Percentiles rank a stretch among this genome's conserved stretches.
Conservation (phyloP, 1,140 invertebrate genomes). For the Drosophila nigromelanica region DNA sequence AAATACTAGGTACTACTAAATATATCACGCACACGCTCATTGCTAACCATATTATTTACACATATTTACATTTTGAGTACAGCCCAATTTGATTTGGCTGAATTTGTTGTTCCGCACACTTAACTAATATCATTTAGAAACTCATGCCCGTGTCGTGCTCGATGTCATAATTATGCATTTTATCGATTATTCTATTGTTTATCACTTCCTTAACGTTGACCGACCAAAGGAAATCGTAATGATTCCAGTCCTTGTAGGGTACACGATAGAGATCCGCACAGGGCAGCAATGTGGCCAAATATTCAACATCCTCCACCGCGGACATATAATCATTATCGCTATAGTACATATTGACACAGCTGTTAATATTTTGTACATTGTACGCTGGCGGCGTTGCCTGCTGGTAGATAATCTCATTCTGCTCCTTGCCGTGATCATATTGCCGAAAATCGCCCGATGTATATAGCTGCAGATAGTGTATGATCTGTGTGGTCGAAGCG, state of each 20-base stretch:
- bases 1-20: conserved; percentile 35
- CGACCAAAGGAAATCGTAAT: conserved; percentile 86
- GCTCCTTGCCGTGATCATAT: conserved; percentile 84
- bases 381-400: conserved; percentile 85
- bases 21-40: conserved; percentile 61
- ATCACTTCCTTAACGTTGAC: conserved; percentile 85
- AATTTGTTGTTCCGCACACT: background rate
- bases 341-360: conserved; percentile 87
- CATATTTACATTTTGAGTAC: conserved; percentile 34
- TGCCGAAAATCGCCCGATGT: conserved; percentile 76
- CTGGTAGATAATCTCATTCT: conserved; percentile 85
- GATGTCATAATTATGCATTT: conserved; percentile 75
- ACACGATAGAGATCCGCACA: conserved; percentile 83
- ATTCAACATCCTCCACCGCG: conserved; percentile 84
- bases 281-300: conserved; percentile 83
- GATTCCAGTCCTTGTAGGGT: conserved; percentile 85
- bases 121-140: conserved; percentile 28
- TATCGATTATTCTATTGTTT: conserved; percentile 84
- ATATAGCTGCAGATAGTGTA: conserved; percentile 85
- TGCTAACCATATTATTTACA: conserved; percentile 48
- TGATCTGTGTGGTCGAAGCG: conserved; percentile 85
- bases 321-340: conserved; percentile 87
- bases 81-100: conserved; percentile 31
- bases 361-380: conserved; percentile 85
- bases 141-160: conserved; percentile 48